phyloP scores from a whole-genome alignment of 2,797 vertebrate species.

The Aratinga solstitialis region DNA sequence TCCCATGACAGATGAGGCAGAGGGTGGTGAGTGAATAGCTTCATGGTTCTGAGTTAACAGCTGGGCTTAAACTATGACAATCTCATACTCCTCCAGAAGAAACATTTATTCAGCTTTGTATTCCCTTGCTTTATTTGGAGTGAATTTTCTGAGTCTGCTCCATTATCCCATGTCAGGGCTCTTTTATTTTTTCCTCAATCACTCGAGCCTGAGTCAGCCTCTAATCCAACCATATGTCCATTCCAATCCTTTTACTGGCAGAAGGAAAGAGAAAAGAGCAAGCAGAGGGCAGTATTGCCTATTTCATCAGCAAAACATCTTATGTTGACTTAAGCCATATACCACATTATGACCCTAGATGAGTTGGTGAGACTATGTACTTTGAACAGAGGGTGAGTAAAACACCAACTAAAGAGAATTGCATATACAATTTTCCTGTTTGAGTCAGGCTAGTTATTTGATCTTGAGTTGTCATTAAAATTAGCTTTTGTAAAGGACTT shows the following conservation, averaged over 20 bases:
- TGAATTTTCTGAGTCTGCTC: not conserved
- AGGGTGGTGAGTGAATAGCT: not conserved
- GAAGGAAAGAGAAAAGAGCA: not conserved
- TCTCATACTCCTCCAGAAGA: not conserved
- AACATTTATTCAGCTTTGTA: not conserved
- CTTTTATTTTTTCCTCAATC: not conserved
- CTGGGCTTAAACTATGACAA: not conserved
- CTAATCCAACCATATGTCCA: not conserved
- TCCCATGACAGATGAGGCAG: not conserved
- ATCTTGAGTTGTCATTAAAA: not conserved
- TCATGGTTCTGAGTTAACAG: not conserved
- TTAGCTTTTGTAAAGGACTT: not conserved
- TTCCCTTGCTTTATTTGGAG: not conserved
- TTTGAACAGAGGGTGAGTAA: not conserved
- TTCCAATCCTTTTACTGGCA: not conserved
- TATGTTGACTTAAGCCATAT: not conserved
- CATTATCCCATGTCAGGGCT: not conserved
- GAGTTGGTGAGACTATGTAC: not conserved
- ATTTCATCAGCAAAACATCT: not conserved
- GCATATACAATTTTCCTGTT: not conserved
- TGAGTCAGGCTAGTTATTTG: not conserved
- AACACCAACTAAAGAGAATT: not conserved
- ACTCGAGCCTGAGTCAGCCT: not conserved
- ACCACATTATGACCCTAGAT: not conserved
- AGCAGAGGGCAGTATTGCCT: not conserved